A percentile compares a stretch with the other conserved stretches of the same genome.
phyloP scores from a whole-genome alignment of 2,797 vertebrate genomes.

The Hybognathus amarus region DNA sequence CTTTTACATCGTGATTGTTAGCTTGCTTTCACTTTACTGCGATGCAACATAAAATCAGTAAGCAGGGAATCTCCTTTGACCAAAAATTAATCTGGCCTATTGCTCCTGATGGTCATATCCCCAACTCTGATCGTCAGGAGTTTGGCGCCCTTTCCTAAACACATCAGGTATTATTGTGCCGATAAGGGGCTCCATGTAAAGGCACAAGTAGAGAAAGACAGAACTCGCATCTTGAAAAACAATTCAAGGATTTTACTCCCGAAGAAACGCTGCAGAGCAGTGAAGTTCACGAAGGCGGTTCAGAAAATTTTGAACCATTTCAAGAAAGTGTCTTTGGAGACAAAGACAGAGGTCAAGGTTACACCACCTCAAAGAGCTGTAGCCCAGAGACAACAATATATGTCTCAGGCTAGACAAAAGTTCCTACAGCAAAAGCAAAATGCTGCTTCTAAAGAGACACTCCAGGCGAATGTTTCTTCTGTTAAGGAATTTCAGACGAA shows the following conservation, averaged over 20 bases:
- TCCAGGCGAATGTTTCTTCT: not conserved
- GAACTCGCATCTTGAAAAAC: no score
- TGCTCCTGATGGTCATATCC: slow-evolving; percentile 2
- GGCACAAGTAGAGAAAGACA: not conserved
- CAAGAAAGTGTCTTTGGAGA: not conserved
- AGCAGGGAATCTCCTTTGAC: not conserved
- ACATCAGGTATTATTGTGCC: not conserved
- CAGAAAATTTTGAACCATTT: not conserved
- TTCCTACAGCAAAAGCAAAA: not conserved
- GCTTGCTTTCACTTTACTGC: not conserved
- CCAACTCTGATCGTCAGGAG: slow-evolving; percentile 5
- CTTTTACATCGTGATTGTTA: not conserved
- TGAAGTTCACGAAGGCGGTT: not conserved
- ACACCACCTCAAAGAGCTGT: not conserved
- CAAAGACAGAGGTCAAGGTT: not conserved
- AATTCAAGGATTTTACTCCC: not conserved
- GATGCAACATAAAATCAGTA: not conserved
- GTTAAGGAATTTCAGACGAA: not conserved
- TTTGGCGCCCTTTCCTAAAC: not conserved
- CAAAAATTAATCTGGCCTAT: slow-evolving; percentile 4
- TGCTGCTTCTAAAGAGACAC: not conserved
- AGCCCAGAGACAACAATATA: not conserved
- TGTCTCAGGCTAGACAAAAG: not conserved
- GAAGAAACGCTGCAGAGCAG: not conserved
- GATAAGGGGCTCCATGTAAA: not conserved